Evolutionary conservation across 2,888 invertebrate species (phyloP).

Genomic region (Ectemnius cavifrons): DNA sequence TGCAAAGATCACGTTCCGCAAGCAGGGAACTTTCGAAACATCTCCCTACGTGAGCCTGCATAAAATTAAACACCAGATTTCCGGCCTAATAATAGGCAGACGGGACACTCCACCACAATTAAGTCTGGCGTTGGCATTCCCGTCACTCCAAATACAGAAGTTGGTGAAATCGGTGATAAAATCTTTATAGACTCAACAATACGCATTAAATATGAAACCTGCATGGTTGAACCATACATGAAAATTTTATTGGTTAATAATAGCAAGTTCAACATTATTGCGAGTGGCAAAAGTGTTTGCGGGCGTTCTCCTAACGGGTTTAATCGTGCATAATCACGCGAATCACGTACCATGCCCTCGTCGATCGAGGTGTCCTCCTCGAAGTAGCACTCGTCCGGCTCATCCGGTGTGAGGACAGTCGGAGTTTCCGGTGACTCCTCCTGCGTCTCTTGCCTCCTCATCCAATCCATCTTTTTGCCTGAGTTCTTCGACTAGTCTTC

Average conservation of each 20-base stretch:
- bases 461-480: constrained; percentile 69
- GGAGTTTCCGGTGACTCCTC: constrained; percentile 66
- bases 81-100: constrained; percentile 32
- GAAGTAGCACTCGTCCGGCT: constrained; percentile 72
- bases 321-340: constrained; percentile 12
- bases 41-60: constrained; percentile 30
- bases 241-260: too few species aligned
- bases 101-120: constrained; percentile 14
- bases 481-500: neutral
- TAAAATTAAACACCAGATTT: constrained; percentile 33
- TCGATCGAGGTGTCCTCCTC: constrained; percentile 73
- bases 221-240: too few species aligned
- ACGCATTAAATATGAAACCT: too few species aligned
- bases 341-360: constrained; percentile 75
- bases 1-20: constrained; percentile 31
- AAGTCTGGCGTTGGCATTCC: constrained; percentile 7
- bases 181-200: too few species aligned
- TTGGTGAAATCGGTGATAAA: too few species aligned
- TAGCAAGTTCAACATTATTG: too few species aligned
- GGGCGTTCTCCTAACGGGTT: too few species aligned
- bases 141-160: neutral
- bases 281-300: too few species aligned
- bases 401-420: constrained; percentile 67
- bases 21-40: constrained; percentile 37
- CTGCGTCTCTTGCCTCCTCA: constrained; percentile 66